These are phyloP conservation scores for Thecophora atra DNA, from an alignment of 2,888 invertebrate genomes.

Conservation along the genomic window DNA sequence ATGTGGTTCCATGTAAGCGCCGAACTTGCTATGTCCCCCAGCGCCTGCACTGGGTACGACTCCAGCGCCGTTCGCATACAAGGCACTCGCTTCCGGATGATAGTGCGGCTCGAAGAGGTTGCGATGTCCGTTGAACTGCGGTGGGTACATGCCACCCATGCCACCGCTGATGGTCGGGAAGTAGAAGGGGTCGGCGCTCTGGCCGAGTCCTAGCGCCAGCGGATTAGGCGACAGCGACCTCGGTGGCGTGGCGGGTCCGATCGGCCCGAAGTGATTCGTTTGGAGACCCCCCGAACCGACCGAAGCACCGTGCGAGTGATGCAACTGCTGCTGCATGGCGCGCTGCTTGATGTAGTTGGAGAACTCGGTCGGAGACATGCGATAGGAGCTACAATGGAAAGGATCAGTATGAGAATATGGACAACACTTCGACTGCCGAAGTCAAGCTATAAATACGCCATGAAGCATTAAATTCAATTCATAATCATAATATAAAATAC, in stretches of 20 bases:
- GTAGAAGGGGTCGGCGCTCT: slow-evolving; percentile 71
- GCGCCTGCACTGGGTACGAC: slow-evolving; percentile 43
- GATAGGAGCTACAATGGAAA: slow-evolving; percentile 65
- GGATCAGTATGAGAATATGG: neutral
- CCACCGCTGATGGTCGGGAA: slow-evolving; percentile 68
- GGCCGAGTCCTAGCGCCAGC: slow-evolving; percentile 62
- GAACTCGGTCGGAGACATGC: slow-evolving; percentile 98
- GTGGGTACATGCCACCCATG: slow-evolving; percentile 63
- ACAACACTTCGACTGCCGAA: neutral
- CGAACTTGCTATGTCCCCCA: slow-evolving; percentile 55
- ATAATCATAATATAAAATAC: no score
- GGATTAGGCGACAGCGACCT: slow-evolving; percentile 72
- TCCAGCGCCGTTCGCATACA: slow-evolving; percentile 48
- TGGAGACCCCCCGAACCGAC: slow-evolving; percentile 54
- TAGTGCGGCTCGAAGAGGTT: slow-evolving; percentile 61
- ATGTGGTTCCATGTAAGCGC: slow-evolving; percentile 61
- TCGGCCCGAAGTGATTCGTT: slow-evolving; percentile 66
- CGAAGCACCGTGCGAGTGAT: slow-evolving; percentile 62
- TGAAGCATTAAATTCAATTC: neutral
- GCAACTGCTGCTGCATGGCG: slow-evolving; percentile 86
- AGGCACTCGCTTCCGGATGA: slow-evolving; percentile 50
- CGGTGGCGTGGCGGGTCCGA: slow-evolving; percentile 73
- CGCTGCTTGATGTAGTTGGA: slow-evolving; percentile 96
- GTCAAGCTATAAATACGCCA: neutral
- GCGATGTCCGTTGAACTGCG: slow-evolving; percentile 62